Conservation (phyloP, 2,113 vertebrate genomes). For the Petromus typicus region DNA sequence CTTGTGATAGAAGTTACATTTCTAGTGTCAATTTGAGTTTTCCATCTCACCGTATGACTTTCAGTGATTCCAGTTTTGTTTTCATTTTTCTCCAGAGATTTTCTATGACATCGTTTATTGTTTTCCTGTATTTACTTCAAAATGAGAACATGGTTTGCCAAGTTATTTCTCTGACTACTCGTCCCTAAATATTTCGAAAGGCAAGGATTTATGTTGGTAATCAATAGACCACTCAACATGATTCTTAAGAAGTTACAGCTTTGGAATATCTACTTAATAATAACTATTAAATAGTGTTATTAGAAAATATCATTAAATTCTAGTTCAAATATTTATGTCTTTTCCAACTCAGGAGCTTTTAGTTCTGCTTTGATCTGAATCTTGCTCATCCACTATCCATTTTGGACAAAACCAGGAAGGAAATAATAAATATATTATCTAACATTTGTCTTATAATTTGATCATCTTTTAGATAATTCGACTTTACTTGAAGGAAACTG, state of each 20-base stretch:
- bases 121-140: neutral
- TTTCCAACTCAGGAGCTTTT: neutral
- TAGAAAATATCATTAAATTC: neutral
- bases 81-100: neutral
- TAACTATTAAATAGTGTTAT: neutral
- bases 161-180: neutral
- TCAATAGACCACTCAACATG: neutral
- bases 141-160: neutral
- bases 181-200: neutral
- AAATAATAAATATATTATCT: constrained; percentile 4
- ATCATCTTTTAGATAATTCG: neutral
- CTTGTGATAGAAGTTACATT: constrained; percentile 25
- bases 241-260: neutral
- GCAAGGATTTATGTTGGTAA: neutral
- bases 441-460: neutral
- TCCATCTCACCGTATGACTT: neutral
- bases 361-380: neutral
- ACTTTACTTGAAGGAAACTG: neutral
- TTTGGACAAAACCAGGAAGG: constrained; percentile 5
- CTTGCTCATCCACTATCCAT: neutral
- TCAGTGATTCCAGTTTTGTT: constrained; percentile 13
- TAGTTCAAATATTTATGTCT: neutral
- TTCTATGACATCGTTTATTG: neutral
- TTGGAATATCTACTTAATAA: constrained; percentile 21
- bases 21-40: constrained; percentile 18